phyloP scores from a whole-genome alignment of 1,140 invertebrate genomes.

The Trialeurodes vaporariorum region DNA sequence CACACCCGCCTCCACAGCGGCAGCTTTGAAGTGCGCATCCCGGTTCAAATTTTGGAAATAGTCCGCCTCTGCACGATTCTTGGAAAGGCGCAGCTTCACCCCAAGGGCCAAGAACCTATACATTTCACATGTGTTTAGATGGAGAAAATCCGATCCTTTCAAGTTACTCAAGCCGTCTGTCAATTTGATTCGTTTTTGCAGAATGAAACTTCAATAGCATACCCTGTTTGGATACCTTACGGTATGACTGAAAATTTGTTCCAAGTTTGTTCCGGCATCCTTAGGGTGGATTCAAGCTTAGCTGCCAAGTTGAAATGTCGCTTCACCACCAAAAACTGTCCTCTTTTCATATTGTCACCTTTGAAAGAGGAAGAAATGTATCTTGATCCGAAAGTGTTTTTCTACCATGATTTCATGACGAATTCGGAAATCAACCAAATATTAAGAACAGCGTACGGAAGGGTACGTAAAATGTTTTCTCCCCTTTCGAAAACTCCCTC shows the following conservation, averaged over 20 bases:
- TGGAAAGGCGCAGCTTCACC: too few species aligned
- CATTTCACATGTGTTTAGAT: too few species aligned
- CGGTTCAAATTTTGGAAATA: too few species aligned
- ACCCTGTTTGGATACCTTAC: neutral
- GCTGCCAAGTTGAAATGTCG: neutral
- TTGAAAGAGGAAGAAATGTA: neutral
- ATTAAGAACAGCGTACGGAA: neutral
- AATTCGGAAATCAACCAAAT: neutral
- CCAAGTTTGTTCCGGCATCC: neutral
- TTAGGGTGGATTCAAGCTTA: neutral
- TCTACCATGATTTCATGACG: neutral
- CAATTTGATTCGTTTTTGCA: neutral
- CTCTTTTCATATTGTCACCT: neutral
- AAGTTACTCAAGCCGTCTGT: too few species aligned
- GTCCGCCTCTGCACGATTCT: too few species aligned
- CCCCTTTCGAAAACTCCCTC: neutral
- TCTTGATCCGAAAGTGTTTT: neutral
- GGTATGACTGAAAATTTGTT: neutral
- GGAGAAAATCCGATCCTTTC: too few species aligned
- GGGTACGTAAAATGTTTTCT: neutral
- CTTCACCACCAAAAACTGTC: neutral
- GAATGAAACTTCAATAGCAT: neutral
- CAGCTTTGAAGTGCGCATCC: too few species aligned
- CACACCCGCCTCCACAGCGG: too few species aligned
- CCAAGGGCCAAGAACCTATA: too few species aligned